Evolutionary conservation across 2,888 invertebrate species (phyloP).

Genomic region (Pseudococcus viburni): DNA sequence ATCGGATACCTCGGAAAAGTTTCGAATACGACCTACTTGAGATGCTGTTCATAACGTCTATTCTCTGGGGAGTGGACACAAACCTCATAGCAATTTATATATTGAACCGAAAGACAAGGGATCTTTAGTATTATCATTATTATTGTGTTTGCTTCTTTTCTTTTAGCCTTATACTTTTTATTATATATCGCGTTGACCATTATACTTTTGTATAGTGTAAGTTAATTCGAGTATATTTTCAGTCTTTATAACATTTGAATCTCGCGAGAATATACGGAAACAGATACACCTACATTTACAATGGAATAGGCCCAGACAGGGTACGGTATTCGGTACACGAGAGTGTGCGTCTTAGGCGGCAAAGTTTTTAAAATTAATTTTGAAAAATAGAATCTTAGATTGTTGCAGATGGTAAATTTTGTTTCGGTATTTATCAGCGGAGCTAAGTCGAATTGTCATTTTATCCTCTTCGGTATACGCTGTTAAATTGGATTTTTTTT

Average conservation of each 20-base stretch:
- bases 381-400: neutral
- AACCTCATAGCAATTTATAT: slow-evolving; percentile 64
- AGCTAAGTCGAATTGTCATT: slow-evolving; percentile 37
- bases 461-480: neutral
- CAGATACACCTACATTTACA: neutral
- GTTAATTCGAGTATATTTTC: slow-evolving; percentile 33
- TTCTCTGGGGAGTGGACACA: slow-evolving; percentile 61
- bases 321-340: neutral
- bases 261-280: neutral
- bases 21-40: slow-evolving; percentile 37
- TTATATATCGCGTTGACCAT: slow-evolving; percentile 25
- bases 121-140: slow-evolving; percentile 36
- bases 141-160: slow-evolving; percentile 32
- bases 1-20: slow-evolving; percentile 31
- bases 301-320: neutral
- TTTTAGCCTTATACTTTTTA: slow-evolving; percentile 45
- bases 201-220: neutral
- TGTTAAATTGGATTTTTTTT: slow-evolving; percentile 45
- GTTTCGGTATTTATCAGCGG: neutral
- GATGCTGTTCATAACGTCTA: slow-evolving; percentile 57
- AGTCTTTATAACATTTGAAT: slow-evolving; percentile 17
- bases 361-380: slow-evolving; percentile 27
- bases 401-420: slow-evolving; percentile 16
- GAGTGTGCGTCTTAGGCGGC: neutral
- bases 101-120: slow-evolving; percentile 57